Base-by-base conservation (phyloP, 1,140 invertebrate genomes). In the Sesamia nonagrioides region DNA sequence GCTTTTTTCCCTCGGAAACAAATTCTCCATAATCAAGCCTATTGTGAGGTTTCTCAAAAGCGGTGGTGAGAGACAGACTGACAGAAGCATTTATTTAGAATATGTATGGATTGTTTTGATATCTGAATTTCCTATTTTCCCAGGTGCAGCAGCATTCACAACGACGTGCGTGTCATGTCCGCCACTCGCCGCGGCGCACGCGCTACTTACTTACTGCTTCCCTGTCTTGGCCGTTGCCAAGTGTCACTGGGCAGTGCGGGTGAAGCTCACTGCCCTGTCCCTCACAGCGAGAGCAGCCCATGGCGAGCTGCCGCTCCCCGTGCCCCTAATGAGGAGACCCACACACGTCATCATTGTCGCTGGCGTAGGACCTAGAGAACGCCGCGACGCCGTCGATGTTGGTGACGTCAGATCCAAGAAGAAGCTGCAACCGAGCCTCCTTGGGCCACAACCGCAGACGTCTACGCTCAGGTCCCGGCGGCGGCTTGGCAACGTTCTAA, bases 331-430 rank as follows among this genome's bases (percentile, higher is more conserved):
- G 69, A 92, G 96, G n/a, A 95, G 96, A 40, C 96, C 97, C 8
- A 97, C 96, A n/a, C 97, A 97, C 86, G 97, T 97, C 85, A 97
- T 97, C 78, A 97, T 97, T 81, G 96, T 97, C 2, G 97, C 97
- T 56, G 96, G 96, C 18, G 96, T 96, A 56, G 91, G 94, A 0
- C 86, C 89, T 0, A 84, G 94, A 42, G 92, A 94, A 76, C 84
- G 92, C 2, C 91, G 94, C 2, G 93, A 95, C 74, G 90, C 91
- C 1, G 92, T 95, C n/a, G 92, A 94, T 77, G 94, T 91, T 6
- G 95, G 95, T 21, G 94, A 95, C 45, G 86, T 89, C 27, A 87
- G 94, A 63, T 73, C 83, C 1, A 93, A 92, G 82, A 86, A 87
- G 81, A 94, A 92, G 63, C 86, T 93, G 0, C 94, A 95, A 48